phyloP scores from a whole-genome alignment of 2,113 vertebrate genomes.

The Rhea americana region DNA sequence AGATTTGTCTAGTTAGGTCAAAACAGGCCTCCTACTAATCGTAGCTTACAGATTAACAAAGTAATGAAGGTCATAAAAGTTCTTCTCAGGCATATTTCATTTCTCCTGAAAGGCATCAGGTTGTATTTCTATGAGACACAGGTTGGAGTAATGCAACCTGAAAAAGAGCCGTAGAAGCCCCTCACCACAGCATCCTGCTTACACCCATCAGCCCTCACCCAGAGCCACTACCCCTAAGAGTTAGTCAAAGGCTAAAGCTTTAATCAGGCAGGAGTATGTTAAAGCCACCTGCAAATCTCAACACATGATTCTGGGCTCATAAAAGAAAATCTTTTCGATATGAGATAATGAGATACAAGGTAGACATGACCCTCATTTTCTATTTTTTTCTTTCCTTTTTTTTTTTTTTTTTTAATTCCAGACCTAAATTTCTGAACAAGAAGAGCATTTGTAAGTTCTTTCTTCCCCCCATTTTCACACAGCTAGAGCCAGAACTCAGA shows the following conservation, averaged over 20 bases:
- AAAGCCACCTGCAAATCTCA: neutral
- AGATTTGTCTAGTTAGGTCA: neutral
- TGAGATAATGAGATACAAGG: neutral
- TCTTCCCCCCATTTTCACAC: neutral
- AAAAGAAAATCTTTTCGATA: neutral
- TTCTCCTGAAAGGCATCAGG: neutral
- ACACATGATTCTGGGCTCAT: neutral
- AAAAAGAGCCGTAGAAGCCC: neutral
- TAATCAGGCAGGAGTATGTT: neutral
- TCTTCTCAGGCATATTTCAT: neutral
- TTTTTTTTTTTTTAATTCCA: neutral
- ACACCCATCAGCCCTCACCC: neutral
- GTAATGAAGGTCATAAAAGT: neutral
- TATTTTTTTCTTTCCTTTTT: neutral
- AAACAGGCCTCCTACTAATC: neutral
- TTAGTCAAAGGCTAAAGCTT: neutral
- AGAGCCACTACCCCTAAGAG: neutral
- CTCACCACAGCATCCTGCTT: neutral
- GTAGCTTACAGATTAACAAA: neutral
- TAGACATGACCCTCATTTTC: neutral
- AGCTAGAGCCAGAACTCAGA: neutral
- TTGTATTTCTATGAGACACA: too few relatives aligned
- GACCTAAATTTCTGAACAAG: neutral
- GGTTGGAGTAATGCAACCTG: neutral
- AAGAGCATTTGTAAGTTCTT: neutral